phyloP scores from a whole-genome alignment of 2,113 vertebrate genomes.

The Hypocryptadius cinnamomeus region DNA sequence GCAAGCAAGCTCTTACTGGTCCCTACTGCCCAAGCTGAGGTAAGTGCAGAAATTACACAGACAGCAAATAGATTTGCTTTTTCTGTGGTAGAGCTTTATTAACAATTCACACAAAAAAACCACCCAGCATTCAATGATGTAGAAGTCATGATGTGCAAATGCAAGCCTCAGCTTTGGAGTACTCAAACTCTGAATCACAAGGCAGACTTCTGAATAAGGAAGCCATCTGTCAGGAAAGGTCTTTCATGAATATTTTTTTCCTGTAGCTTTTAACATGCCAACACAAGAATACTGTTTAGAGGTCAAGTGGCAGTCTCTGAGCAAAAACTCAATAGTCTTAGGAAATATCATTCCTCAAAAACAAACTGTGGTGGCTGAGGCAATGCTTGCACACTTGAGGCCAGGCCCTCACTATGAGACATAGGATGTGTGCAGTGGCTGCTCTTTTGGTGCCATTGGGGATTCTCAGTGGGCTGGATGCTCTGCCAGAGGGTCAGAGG shows the following conservation, averaged over 20 bases:
- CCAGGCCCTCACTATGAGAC: neutral
- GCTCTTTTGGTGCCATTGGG: neutral
- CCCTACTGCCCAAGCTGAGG: neutral
- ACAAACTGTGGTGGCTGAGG: neutral
- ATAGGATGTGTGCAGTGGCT: neutral
- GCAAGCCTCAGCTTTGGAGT: neutral
- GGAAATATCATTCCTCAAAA: neutral
- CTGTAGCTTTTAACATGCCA: neutral
- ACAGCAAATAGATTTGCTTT: neutral
- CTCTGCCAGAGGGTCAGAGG: neutral
- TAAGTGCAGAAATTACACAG: neutral
- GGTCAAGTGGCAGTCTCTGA: neutral
- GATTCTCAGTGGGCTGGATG: neutral
- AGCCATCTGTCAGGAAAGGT: neutral
- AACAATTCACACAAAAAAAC: neutral
- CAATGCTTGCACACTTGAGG: neutral
- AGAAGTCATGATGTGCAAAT: neutral
- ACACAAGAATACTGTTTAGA: neutral
- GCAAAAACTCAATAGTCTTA: neutral
- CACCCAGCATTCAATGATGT: neutral
- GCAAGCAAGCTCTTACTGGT: neutral
- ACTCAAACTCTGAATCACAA: neutral
- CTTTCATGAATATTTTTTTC: neutral
- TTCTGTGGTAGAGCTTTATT: neutral
- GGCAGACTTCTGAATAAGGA: neutral